Evolutionary conservation across 2,888 invertebrate genomes (phyloP).

Genomic region (Andrena minutula): DNA sequence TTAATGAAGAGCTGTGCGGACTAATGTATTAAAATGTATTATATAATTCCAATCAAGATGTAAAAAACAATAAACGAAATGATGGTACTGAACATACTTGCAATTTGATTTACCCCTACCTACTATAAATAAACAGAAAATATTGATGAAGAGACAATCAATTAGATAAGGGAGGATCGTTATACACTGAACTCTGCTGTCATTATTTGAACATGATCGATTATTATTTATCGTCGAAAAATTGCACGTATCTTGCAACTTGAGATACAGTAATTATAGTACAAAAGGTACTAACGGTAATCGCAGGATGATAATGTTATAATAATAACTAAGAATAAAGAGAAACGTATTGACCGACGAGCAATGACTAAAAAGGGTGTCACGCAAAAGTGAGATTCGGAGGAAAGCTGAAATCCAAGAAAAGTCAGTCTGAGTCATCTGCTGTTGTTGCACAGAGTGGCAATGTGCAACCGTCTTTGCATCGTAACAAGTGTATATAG

Average conservation of each 20-base stretch:
- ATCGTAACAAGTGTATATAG: conserved; percentile 52
- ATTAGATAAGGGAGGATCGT: not conserved
- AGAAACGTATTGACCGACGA: conserved; percentile 66
- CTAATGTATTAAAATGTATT: too few species aligned
- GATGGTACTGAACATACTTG: too few species aligned
- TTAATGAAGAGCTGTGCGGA: too few species aligned
- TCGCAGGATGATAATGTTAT: conserved; percentile 75
- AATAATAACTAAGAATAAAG: conserved; percentile 37
- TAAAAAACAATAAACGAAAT: too few species aligned
- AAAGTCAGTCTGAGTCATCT: conserved; percentile 71
- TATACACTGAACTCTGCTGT: conserved; percentile 28
- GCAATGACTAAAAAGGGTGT: conserved; percentile 49
- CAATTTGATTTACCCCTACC: too few species aligned
- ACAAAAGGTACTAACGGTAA: conserved; percentile 82
- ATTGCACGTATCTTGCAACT: conserved; percentile 82
- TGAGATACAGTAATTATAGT: conserved; percentile 81
- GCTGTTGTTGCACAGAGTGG: conserved; percentile 33
- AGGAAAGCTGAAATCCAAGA: conserved; percentile 59
- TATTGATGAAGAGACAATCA: not conserved
- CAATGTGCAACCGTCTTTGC: conserved; percentile 15
- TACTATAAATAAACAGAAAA: too few species aligned
- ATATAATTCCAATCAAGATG: too few species aligned
- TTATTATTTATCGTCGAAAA: conserved; percentile 83
- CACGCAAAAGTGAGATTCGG: conserved; percentile 62
- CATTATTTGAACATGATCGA: conserved; percentile 80